Evolutionary conservation across 1,140 invertebrate genomes (phyloP), one percentile per base, ranked within the genome.

Genomic region (Lasaia peninsularis): DNA sequence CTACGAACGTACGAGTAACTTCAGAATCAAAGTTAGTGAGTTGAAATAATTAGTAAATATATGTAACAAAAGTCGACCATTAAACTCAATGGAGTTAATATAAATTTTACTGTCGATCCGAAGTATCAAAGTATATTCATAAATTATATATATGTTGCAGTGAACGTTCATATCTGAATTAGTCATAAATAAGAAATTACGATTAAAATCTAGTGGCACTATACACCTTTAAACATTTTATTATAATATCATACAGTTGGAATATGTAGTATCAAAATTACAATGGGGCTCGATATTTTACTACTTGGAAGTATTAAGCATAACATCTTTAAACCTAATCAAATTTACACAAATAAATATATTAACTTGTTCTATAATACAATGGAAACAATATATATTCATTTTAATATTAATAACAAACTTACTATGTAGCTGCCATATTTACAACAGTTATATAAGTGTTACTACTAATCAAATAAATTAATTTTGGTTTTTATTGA

Each of bases 341-440:
- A 44, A 44, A 18, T 44, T 44, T 18, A 44, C 37, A 44, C 35
- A 37, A 56, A 44, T n/a, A 44, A 14, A 28, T 56, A 21, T 31
- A 9, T 48, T 44, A 2, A 20, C 7, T 58, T 16, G 20, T 31
- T 11, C 35, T 28, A 50, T 35, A 20, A 12, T 56, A 52, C 54
- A 35, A 44, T 35, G 24, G 35, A 52, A 63, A 48, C 18, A 37
- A 48, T 52, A 35, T 49, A 60, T 60, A 69, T 69, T 63, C 58
- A n/a, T 62, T 62, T 67, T 67, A 65, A 70, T 37, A 67, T 64
- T 70, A 71, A 65, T 65, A 70, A 73, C 60, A 65, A 69, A 65
- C 52, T 67, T 60, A 56, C 18, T 52, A 12, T 32, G 32, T 66
- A 82, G 79, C 76, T 78, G 79, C 77, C 79, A 58, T 77, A 78